Conservation (phyloP, 2,797 vertebrate genomes). For the Mastacembelus armatus region DNA sequence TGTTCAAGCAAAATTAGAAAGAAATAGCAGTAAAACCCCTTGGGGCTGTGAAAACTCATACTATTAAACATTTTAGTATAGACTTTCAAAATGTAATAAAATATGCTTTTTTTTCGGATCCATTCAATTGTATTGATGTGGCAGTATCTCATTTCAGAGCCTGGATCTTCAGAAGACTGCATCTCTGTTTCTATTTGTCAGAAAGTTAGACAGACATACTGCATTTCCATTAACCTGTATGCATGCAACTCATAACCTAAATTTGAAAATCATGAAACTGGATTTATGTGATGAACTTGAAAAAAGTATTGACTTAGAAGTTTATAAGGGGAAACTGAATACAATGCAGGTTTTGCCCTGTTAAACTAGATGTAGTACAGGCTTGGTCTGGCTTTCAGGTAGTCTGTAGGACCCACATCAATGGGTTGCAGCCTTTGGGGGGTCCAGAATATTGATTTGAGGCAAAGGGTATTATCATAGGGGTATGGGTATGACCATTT, state of each 20-base stretch:
- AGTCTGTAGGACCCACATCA: neutral
- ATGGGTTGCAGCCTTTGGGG: too few relatives aligned
- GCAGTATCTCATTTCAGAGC: neutral
- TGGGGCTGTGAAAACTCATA: slow-evolving; percentile 3
- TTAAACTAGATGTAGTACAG: too few relatives aligned
- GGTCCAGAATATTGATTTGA: too few relatives aligned
- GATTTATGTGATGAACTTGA: too few relatives aligned
- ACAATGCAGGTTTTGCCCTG: too few relatives aligned
- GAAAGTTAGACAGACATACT: neutral
- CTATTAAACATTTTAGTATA: neutral
- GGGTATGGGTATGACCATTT: too few relatives aligned
- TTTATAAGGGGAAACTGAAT: too few relatives aligned
- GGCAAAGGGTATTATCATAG: too few relatives aligned
- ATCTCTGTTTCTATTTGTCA: slow-evolving; percentile 4
- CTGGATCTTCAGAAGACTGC: neutral
- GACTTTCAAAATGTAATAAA: neutral
- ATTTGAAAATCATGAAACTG: too few relatives aligned
- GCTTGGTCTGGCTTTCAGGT: neutral
- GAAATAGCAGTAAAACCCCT: too few relatives aligned
- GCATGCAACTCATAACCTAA: neutral
- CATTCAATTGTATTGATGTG: neutral
- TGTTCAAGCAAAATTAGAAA: neutral
- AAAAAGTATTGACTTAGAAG: too few relatives aligned
- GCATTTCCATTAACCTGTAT: too few relatives aligned
- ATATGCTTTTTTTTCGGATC: neutral